Percentiles rank a stretch among this genome's conserved stretches.
These are phyloP conservation scores for Zoanthus gigantus DNA, from an alignment of 92 coral and sea anemone genomes.

Conservation along the genomic window DNA sequence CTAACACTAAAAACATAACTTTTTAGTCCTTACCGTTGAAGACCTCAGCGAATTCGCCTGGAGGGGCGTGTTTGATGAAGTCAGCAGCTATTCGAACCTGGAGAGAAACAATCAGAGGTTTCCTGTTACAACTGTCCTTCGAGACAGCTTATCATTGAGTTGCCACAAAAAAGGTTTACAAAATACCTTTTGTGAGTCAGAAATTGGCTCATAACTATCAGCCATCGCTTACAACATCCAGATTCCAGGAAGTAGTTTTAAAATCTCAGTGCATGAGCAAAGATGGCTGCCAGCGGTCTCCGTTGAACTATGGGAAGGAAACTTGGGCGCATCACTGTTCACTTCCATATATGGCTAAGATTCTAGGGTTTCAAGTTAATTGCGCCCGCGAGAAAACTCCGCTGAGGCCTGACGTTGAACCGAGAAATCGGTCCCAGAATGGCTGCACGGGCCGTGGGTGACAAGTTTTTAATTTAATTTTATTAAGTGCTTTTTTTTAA, in stretches of 20 bases:
- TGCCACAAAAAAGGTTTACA: constrained; percentile 1
- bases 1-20: neutral
- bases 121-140: constrained; percentile 10
- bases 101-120: constrained; percentile 51
- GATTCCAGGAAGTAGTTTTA: constrained; percentile 58
- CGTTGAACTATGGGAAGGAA: constrained; percentile 73
- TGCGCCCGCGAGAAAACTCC: constrained; percentile 31
- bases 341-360: constrained; percentile 40
- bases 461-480: neutral
- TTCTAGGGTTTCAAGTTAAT: neutral
- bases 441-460: neutral
- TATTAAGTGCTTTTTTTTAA: neutral
- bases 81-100: constrained; percentile 98
- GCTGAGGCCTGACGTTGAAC: constrained; percentile 30
- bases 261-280: constrained; percentile 54
- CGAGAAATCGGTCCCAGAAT: neutral
- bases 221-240: constrained; percentile 81
- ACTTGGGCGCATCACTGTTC: constrained; percentile 32
- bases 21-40: constrained; percentile 86
- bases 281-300: constrained; percentile 76
- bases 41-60: constrained; percentile 99
- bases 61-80: constrained; percentile 99
- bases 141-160: constrained; percentile 2
- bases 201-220: constrained; percentile 93
- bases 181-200: constrained; percentile 92